phyloP scores from a whole-genome alignment of 2,888 invertebrate genomes.

The Metallyticus violacea region DNA sequence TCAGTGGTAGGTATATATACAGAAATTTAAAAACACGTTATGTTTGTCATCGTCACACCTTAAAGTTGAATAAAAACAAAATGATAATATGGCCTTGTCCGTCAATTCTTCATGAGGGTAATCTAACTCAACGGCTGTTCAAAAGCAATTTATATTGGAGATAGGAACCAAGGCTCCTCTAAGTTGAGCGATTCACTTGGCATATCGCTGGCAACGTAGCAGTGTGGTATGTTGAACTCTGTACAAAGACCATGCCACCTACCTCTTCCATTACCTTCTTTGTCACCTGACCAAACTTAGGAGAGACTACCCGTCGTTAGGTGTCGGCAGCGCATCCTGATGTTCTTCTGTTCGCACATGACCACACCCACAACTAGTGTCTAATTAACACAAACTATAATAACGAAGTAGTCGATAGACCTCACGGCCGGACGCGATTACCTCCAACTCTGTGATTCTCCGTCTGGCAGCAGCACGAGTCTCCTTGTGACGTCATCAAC shows the following conservation, averaged over 20 bases:
- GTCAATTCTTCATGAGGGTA: too few relatives aligned
- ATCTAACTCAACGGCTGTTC: too few relatives aligned
- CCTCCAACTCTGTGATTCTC: background rate
- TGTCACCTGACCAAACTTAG: background rate
- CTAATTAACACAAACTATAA: background rate
- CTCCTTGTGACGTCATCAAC: slow-evolving; percentile 32
- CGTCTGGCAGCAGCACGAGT: background rate
- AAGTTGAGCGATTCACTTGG: background rate
- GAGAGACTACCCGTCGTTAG: background rate
- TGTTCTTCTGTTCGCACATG: background rate
- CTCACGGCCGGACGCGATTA: background rate
- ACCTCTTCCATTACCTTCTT: background rate
- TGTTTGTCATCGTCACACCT: too few relatives aligned
- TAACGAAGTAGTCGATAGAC: background rate
- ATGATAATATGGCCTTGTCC: too few relatives aligned
- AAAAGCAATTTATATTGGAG: background rate
- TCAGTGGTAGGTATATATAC: too few relatives aligned
- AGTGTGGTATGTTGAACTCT: background rate
- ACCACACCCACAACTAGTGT: background rate
- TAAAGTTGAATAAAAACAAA: too few relatives aligned
- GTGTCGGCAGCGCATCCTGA: background rate
- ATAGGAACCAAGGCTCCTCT: background rate
- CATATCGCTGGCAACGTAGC: background rate
- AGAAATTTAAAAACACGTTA: too few relatives aligned
- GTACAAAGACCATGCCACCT: background rate